Base-by-base conservation (phyloP, 37 sponge, comb jelly and placozoan species). In the Dysidea cf. avara region DNA sequence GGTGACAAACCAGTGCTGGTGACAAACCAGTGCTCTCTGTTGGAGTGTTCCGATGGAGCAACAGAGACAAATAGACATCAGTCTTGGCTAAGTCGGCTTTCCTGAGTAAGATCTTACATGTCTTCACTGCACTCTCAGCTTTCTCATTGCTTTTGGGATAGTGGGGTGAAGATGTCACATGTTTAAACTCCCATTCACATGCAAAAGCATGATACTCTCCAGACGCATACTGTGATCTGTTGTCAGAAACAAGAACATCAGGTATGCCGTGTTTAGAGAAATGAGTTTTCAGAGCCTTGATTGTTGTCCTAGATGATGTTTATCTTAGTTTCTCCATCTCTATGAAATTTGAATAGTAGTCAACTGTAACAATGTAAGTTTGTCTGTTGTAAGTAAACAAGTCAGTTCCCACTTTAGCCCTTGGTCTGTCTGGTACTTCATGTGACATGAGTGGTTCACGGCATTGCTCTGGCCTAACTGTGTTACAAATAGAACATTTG, bases 1-100 rank as follows among this genome's bases (percentile, higher is more conserved):
- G 64, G 64, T 11, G 64, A 63, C n/a, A n/a, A n/a, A n/a, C n/a
- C n/a, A n/a, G n/a, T n/a, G 79, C 62, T 35, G 85, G 85, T 43
- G 66, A 66, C 32, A 72, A 36, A 30, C 64, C 64, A 9, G 29
- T 30, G n/a, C 29, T 35, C 13, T 35, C 64, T 13, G 29, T 31
- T 24, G 38, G 6, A 6, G 64, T 63, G 32, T 63, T 63, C 13
- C 64, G 64, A 6, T 38, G 29, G 24, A 30, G 30, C 38, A 63
- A 30, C 21, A 63, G 64, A 30, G n/a, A 30, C 31, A 63, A 21
- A 30, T 63, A 63, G 3, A 31, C 4, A 31, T 63, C 64, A 30
- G n/a, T 32, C 21, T 30, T 30, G 24, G 18, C 61, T 13, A 1
- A 25, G 18, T 61, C 24, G 1, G 29, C 31, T 63, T 63, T 63